phyloP scores from a whole-genome alignment of 1,140 invertebrate species.

The Leptestheria dahalacensis region DNA sequence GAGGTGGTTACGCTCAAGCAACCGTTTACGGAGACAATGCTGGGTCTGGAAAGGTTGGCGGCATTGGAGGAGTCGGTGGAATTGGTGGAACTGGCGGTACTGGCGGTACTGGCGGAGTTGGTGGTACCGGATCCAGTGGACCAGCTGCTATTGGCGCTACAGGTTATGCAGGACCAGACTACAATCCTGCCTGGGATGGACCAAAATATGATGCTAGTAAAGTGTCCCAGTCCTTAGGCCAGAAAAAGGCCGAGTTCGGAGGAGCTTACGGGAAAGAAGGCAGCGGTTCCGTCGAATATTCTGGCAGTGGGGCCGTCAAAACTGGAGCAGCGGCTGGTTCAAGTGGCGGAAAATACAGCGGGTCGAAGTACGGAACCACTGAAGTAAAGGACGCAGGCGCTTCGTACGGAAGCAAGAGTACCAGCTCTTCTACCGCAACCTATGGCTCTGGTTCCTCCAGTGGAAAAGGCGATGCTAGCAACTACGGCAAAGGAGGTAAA shows the following conservation, averaged over 20 bases:
- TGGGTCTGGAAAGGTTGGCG: no score
- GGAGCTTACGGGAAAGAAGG: not conserved
- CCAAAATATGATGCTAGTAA: not conserved
- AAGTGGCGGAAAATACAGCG: no score
- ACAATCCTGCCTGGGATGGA: constrained; percentile 1
- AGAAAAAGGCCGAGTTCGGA: no score
- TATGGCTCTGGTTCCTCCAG: not conserved
- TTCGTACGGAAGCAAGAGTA: not conserved
- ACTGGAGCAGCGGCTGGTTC: constrained; percentile 15
- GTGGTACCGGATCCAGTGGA: constrained; percentile 9
- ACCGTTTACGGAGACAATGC: no score
- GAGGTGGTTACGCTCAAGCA: no score
- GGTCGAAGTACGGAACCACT: no score
- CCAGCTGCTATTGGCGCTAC: constrained; percentile 7
- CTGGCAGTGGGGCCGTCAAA: constrained; percentile 13
- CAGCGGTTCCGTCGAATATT: not conserved
- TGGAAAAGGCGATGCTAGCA: not conserved
- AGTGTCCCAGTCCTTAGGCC: no score
- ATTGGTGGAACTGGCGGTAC: constrained; percentile 14
- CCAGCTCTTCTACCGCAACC: not conserved
- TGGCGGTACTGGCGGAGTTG: constrained; percentile 6
- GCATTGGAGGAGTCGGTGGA: constrained; percentile 16
- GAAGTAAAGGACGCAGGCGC: not conserved
- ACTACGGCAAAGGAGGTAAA: not conserved
- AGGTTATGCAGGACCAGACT: not conserved